Conservation (phyloP, 2,113 vertebrate species). For the Rhadina sibilatrix region DNA sequence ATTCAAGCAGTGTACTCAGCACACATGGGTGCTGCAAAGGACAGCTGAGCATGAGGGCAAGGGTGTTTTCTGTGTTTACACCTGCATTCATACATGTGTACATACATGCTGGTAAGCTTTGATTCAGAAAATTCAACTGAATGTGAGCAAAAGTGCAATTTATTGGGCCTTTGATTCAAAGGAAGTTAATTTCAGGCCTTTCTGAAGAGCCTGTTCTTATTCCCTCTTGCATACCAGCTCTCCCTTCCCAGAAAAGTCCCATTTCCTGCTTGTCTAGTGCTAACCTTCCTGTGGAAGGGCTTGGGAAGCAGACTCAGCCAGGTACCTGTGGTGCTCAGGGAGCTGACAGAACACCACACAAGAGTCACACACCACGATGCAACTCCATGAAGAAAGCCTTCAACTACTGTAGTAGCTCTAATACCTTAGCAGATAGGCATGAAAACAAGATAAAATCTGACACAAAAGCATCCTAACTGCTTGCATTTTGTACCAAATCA, state of each 20-base stretch:
- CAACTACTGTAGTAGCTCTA: neutral
- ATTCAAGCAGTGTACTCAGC: neutral
- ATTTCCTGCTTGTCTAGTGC: neutral
- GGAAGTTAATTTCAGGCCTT: neutral
- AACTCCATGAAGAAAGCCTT: neutral
- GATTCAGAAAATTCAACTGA: neutral
- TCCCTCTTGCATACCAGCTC: rapidly evolving
- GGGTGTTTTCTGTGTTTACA: neutral
- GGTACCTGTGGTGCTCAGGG: rapidly evolving
- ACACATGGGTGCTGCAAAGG: neutral
- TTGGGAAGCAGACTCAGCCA: neutral
- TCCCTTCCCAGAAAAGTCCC: neutral
- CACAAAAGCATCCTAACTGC: neutral
- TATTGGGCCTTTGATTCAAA: neutral
- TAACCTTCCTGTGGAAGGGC: neutral
- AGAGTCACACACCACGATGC: neutral
- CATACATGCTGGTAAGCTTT: neutral
- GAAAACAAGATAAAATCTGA: neutral
- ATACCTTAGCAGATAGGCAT: neutral
- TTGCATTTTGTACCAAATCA: neutral
- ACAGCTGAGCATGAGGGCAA: neutral
- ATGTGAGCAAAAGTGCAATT: neutral
- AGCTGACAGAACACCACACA: neutral
- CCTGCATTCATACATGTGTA: neutral
- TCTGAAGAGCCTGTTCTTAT: neutral